These are phyloP conservation scores for Sparus aurata DNA, from an alignment of 2,797 vertebrate species.

Conservation along the genomic window DNA sequence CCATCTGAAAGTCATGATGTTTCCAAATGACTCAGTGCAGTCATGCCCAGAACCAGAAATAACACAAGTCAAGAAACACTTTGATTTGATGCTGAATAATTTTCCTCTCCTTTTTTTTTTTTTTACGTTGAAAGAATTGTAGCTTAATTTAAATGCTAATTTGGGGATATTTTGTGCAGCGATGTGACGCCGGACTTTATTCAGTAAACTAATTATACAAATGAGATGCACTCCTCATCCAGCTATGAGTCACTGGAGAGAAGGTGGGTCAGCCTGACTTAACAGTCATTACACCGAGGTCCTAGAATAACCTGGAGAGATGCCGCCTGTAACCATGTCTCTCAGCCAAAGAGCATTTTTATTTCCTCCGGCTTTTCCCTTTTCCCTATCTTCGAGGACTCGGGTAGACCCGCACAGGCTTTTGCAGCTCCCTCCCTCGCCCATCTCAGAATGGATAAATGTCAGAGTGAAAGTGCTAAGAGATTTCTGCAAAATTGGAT, in stretches of 20 bases:
- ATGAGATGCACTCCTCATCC: constrained; percentile 35
- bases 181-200: background rate
- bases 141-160: constrained; percentile 71
- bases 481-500: constrained; percentile 22
- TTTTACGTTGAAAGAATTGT: constrained; percentile 18
- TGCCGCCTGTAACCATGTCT: background rate
- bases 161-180: constrained; percentile 18
- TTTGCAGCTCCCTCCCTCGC: background rate
- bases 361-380: background rate
- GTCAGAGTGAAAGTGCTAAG: background rate
- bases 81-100: constrained; percentile 36
- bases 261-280: constrained; percentile 43
- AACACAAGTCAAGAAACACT: constrained; percentile 25
- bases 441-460: constrained; percentile 19
- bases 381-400: constrained; percentile 7
- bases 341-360: constrained; percentile 18
- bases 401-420: background rate
- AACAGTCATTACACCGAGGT: constrained; percentile 33
- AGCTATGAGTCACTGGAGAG: constrained; percentile 27
- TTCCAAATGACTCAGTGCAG: constrained; percentile 1
- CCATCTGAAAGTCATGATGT: constrained; percentile 7
- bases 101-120: background rate
- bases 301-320: constrained; percentile 33
- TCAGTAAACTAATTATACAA: constrained; percentile 57
- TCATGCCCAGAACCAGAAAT: constrained; percentile 18